These are phyloP conservation scores for Euplagia quadripunctaria DNA, from an alignment of 2,888 invertebrate species.

Conservation along the genomic window DNA sequence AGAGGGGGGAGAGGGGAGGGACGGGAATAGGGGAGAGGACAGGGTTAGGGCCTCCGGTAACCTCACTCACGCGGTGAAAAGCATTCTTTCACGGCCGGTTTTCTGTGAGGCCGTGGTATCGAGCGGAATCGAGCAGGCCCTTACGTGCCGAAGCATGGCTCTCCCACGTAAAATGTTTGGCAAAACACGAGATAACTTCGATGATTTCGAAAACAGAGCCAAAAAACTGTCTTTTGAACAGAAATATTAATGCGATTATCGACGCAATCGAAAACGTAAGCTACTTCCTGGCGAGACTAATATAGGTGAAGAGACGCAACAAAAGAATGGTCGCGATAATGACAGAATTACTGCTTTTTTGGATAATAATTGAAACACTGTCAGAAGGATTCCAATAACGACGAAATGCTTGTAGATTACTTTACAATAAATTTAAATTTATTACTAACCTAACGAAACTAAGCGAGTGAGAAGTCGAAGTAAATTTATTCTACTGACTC, in stretches of 20 bases:
- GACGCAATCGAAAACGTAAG: conserved; percentile 9
- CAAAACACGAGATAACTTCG: conserved; percentile 15
- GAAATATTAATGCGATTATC: conserved; percentile 9
- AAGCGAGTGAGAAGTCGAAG: conserved; percentile 19
- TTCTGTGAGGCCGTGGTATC: too few relatives aligned
- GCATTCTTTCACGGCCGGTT: too few relatives aligned
- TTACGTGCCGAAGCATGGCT: too few relatives aligned
- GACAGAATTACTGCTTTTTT: too few relatives aligned
- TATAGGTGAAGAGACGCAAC: conserved; percentile 19
- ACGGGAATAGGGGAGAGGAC: too few relatives aligned
- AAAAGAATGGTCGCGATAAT: conserved; percentile 19
- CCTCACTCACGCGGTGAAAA: too few relatives aligned
- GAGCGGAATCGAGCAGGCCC: too few relatives aligned
- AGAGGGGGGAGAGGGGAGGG: too few relatives aligned
- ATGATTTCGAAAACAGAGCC: conserved; percentile 14
- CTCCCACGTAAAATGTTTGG: too few relatives aligned
- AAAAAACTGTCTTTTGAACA: conserved; percentile 3
- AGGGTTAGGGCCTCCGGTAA: too few relatives aligned
- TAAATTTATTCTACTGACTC: conserved; percentile 5
- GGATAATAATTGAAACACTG: conserved; percentile 13
- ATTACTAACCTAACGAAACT: conserved; percentile 20
- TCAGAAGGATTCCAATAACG: conserved; percentile 18
- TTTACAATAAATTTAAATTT: conserved; percentile 21
- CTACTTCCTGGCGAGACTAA: conserved; percentile 18
- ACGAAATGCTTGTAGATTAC: conserved; percentile 20